These are phyloP conservation scores for Noctua pronuba DNA, from an alignment of 2,888 invertebrate genomes.

Conservation along the genomic window DNA sequence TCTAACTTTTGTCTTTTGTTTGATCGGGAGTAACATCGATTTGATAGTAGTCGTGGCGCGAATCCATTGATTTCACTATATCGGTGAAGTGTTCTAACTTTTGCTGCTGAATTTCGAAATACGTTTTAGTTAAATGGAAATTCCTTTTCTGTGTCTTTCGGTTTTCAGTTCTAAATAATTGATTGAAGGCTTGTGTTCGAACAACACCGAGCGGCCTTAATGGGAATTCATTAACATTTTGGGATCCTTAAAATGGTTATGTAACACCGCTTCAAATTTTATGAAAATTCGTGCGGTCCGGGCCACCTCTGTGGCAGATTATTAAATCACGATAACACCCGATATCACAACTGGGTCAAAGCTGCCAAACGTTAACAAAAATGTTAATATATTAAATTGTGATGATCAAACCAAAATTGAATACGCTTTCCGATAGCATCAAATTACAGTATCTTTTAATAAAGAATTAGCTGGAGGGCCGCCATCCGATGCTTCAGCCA, in stretches of 20 bases:
- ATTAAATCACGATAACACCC: constrained; percentile 54
- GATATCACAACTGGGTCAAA: constrained; percentile 52
- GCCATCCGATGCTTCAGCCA: constrained; percentile 10
- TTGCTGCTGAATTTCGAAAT: constrained; percentile 18
- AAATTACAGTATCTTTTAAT: constrained; percentile 48
- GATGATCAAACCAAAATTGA: constrained; percentile 53
- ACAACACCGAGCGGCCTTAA: constrained; percentile 27
- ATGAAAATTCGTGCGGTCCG: constrained; percentile 16
- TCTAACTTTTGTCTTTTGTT: constrained; percentile 72
- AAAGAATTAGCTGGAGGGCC: constrained; percentile 23
- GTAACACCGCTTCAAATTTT: constrained; percentile 16
- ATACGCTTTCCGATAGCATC: constrained; percentile 50
- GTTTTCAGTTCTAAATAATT: background rate
- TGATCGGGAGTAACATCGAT: constrained; percentile 62
- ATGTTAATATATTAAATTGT: constrained; percentile 51
- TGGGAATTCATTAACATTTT: constrained; percentile 26
- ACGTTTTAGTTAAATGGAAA: constrained; percentile 38
- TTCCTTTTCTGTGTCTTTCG: background rate
- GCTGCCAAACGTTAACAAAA: constrained; percentile 43
- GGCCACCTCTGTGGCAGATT: constrained; percentile 29
- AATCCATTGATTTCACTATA: constrained; percentile 46
- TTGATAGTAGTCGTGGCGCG: constrained; percentile 57
- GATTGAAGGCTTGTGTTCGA: constrained; percentile 33
- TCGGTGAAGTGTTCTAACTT: constrained; percentile 25
- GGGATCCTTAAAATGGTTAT: constrained; percentile 8